Evolutionary conservation across 2,797 vertebrate genomes (phyloP), one percentile per base, ranked within the genome.

Genomic region (Mareca strepera): DNA sequence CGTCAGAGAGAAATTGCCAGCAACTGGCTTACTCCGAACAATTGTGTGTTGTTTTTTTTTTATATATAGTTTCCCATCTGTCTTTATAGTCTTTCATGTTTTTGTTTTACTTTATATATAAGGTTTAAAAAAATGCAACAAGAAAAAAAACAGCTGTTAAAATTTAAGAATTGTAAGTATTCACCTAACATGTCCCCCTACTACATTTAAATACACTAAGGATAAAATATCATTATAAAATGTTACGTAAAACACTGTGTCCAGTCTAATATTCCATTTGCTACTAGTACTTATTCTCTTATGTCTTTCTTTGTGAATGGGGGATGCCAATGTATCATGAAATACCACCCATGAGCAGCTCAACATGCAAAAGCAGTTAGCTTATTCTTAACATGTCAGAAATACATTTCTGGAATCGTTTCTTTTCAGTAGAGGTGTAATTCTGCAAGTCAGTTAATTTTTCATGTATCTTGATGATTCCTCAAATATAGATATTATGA

Each of bases 321-420:
- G 7, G 6, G 3, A 4, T 8, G 5, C 7, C 22, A 55, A 26
- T 21, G 11, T 14, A 22, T 11, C 23, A 55, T 22, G 48, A 33
- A 53, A 53, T 0, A 1, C 2, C 52, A 22, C 39, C 31, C 6
- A 50, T 3, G 26, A 68, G 11, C 2, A 15, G 0, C 12, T 55
- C 13, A 37, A 52, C 25, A 22, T 13, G 7, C 7, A 76, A 72
- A 55, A 31, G 31, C 7, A 29, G 11, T 31, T 78, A n/a, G 2
- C 9, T 68, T 68, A 23, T 76, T 75, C n/a, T 17, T 70, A 86
- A 17, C 0, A 3, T 6, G 3, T 14, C 63, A 76, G 22, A 74
- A 6, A 63, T 10, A 2, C 8, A 29, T 48, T 82, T 62, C 20
- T 53, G 10, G 53, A 72, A 53, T 2, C 4, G 1, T 37, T 25